Base-by-base conservation (phyloP, 1,140 invertebrate genomes). In the Thaumatotibia leucotreta region DNA sequence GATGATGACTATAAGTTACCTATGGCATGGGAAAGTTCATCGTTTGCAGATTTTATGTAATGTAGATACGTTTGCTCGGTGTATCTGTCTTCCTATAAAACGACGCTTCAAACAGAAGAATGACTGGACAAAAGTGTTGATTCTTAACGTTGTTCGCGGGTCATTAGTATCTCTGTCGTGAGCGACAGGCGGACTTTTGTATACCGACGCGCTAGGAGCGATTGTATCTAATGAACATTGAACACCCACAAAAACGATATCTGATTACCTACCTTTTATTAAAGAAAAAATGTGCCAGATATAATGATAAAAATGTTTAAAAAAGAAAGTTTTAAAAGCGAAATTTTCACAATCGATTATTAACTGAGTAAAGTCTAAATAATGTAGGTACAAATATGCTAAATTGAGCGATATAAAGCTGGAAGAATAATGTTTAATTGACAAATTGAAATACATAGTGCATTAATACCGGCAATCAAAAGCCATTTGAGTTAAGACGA, bases 211-310 rank as follows among this genome's bases (percentile, higher is more conserved):
- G 23, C 23, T 52, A 14, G 45, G 9, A 52, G 23, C 50, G 50
- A 52, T 58, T 31, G 52, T 58, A 58, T 58, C 52, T 58, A 58
- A 58, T 58, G 52, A 58, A 58, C 23, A 58, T 24, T 58, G 52
- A 58, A 58, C 23, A 58, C 52, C 52, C 23, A 27, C 52, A 58
- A 58, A 39, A 58, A 31, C 24, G 24, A 27, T 58, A 58, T 58
- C 52, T 58, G 52, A 58, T 58, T 58, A 58, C 52, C n/a, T 58
- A 58, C 52, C n/a, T 24, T 58, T 58, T 58, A 58, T 27, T 58
- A 58, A 58, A 31, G 52, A 23, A 27, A 58, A 58, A 58, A 29
- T 27, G 52, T 58, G 52, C 14, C 52, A 58, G 52, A 58, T 31
- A 58, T 24, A 58, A 58, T 27, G 52, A 58, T 31, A 58, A 58